Base-by-base conservation (phyloP, 2,113 vertebrate genomes). In the Grammomys surdaster region DNA sequence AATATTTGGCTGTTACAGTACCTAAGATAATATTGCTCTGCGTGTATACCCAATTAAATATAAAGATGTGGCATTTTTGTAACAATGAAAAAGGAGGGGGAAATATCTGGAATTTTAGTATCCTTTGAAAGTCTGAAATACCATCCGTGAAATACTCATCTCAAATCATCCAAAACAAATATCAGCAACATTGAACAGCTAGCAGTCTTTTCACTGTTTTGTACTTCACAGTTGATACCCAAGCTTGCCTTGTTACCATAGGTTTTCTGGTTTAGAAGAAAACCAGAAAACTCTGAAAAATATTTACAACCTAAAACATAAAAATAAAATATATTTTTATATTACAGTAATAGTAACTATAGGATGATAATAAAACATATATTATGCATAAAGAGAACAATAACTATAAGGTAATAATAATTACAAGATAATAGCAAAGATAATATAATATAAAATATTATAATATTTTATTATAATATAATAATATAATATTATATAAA, bases 71-170 rank as follows among this genome's bases (percentile, higher is more conserved):
- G 0, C 33, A 70, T 54, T 88, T 93, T 88, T 78, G 4, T 26
- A 85, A 40, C 54, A n/a, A 54, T 17, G 54, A 24, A 28, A 80
- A 24, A 58, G 17, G 40, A 20, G 31, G 20, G 48, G 7, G 85
- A 86, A 76, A 89, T 86, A 96, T 80, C 84, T 70, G 63, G 19
- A 93, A 80, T 72, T 56, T 81, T 19, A 91, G 2, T 82, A 91
- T 43, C 0, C 58, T 85, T 0, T 73, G 26, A 75, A 6, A 14
- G 12, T 43, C 16, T 16, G 7, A n/a, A 1, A 72, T 33, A 26
- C 0, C 16, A 54, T 92, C 26, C 58, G 22, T 90, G 11, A 54
- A 60, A 28, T 54, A 82, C n/a, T 56, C 43, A 40, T 51, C 26
- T 82, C 4, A 19, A 8, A 36, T 84, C 19, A 69, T 12, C n/a